phyloP scores from a whole-genome alignment of 2,797 vertebrate genomes.

The Gephyroberyx darwinii region DNA sequence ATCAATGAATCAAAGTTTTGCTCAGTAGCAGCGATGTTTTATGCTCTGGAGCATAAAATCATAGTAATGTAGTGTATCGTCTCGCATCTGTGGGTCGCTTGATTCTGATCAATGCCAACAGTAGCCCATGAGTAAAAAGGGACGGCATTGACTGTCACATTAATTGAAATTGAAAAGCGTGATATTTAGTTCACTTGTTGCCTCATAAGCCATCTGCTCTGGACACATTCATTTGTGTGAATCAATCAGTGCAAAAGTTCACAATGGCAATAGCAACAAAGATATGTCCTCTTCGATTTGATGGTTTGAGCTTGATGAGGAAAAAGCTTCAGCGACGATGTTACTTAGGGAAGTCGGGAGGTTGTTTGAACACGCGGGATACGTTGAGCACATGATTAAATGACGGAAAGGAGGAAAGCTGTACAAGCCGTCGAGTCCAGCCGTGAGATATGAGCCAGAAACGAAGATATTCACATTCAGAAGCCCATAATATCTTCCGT shows the following conservation, averaged over 20 bases:
- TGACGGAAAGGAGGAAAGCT: constrained; percentile 13
- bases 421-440: constrained; percentile 4
- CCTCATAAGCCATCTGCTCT: constrained; percentile 50
- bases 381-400: background rate
- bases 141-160: background rate
- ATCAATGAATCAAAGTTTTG: background rate
- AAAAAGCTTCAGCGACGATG: background rate
- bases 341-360: background rate
- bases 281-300: background rate
- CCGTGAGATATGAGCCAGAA: background rate
- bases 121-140: background rate
- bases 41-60: background rate
- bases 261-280: background rate
- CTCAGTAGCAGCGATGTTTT: background rate
- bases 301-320: background rate
- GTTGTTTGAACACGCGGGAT: background rate
- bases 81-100: background rate
- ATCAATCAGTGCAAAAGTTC: constrained; percentile 30
- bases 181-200: constrained; percentile 42
- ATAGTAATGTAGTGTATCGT: background rate
- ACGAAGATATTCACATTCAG: background rate
- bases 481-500: constrained; percentile 1
- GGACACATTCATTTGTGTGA: constrained; percentile 32
- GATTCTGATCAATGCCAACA: background rate
- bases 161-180: constrained; percentile 12